Base-by-base conservation (phyloP, 30 jellyfish, hydroid and myxozoan species). In the Cassiopea xamachana region DNA sequence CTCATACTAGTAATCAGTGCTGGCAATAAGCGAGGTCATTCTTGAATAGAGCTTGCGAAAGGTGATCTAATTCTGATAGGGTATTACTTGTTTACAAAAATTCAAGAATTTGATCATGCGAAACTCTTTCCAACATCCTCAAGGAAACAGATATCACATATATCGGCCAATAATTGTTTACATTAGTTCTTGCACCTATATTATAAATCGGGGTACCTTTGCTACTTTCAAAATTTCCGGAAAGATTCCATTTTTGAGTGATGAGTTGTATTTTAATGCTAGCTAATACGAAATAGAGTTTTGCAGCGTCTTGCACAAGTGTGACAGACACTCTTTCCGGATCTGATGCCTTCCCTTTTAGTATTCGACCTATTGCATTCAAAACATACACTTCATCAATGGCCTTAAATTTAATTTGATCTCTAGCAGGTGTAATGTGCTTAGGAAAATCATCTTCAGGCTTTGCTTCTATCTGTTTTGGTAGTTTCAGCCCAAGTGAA, bases 161-260 rank as follows among this genome's bases (percentile, higher is more conserved):
- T 43, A 71, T 85, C 46, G 93, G 90, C 61, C 93, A 47, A 71
- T 70, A 70, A 39, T 72, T 85, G 59, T 49, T 49, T 18, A 60
- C 61, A 48, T 44, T 79, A 44, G 49, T 17, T 60, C 39, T 72
- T 7, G 50, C 1, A 18, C 68, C 79, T 14, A 43, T 6, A 48
- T 85, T 85, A 47, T 70, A 80, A 1, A 85, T 7, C 48, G 90
- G 93, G 46, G 79, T 73, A 85, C 83, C 16, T 47, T 83, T 9
- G 86, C 85, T 45, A 71, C 9, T 69, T 83, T 62, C 15, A 19
- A 49, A n/a, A 16, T 60, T 1, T 60, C 87, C 3, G 91, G 91
- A 71, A 60, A 83, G 68, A 83, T 49, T 45, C 91, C 91, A 16
- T 55, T 17, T 69, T 46, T 46, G 50, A 85, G 64, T n/a, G 89